Evolutionary conservation across 2,113 vertebrate species (phyloP), one percentile per base, ranked within the genome.

Genomic region (Hippocampus comes): DNA sequence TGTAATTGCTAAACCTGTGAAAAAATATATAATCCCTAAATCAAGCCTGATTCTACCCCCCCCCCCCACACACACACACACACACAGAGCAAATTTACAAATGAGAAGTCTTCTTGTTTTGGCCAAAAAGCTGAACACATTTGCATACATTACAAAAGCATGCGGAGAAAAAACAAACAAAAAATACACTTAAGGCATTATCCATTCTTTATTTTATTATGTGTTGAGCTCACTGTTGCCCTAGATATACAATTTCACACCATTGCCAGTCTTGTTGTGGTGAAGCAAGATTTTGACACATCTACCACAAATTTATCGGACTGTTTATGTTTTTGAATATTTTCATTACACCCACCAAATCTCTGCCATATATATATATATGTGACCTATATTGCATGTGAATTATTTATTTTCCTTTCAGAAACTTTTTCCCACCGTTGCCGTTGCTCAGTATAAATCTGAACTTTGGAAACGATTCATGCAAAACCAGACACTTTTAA

Each of bases 401-500:
- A 20, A 63, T 20, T 41, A 38, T 18, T 18, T 20, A 17, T 63
- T 63, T 63, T 63, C 21, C 4, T 23, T 11, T 11, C 30, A 60
- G 23, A 23, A n/a, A 9, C 2, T n/a, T 9, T n/a, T 55, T n/a
- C 8, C 21, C 21, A 9, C 5, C n/a, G 20, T n/a, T 4, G 3
- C 18, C 18, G 1, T n/a, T n/a, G 20, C 14, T 56, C 53, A n/a
- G 10, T n/a, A 63, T 4, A 63, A 18, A 11, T n/a, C 3, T 42
- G 38, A 12, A 57, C 1, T 61, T 20, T 11, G 42, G 49, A 64
- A 82, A 78, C 75, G 66, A 66, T 67, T 56, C 34, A 55, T 27
- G 70, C 64, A 64, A 69, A 80, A 72, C 38, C 51, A 27, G 30
- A 83, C 77, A 70, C 42, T 68, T 51, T 18, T 74, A 25, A 68